Conservation (phyloP, 2,113 vertebrate species). For the Ageneiosus marmoratus region DNA sequence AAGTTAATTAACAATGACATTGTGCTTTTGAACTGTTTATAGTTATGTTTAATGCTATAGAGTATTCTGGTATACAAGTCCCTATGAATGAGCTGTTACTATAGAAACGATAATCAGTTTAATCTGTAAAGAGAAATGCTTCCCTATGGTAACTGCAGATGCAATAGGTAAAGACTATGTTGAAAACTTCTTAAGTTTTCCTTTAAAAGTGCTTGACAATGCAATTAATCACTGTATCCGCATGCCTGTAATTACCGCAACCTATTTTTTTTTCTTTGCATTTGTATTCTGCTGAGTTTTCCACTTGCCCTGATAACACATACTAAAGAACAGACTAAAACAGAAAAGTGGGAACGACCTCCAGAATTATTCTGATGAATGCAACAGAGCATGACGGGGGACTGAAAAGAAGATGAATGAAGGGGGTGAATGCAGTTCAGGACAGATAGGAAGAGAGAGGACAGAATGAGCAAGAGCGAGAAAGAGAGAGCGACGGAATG, state of each 20-base stretch:
- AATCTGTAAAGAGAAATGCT: background rate
- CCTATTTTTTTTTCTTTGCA: background rate
- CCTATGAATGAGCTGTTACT: background rate
- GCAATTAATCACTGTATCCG: background rate
- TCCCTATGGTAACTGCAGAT: no score
- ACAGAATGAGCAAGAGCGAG: conserved; percentile 35
- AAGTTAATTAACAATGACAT: background rate
- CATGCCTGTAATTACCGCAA: background rate
- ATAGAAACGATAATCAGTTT: background rate
- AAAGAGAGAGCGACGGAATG: conserved; percentile 14
- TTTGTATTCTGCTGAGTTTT: background rate
- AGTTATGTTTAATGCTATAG: background rate
- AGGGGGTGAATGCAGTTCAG: conserved; percentile 41
- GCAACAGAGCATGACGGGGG: conserved; percentile 25
- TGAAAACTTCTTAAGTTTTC: background rate
- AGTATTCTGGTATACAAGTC: background rate
- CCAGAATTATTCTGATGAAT: conserved; percentile 14
- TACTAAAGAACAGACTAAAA: conserved; percentile 18
- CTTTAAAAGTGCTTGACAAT: background rate
- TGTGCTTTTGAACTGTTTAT: background rate
- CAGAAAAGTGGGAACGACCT: conserved; percentile 1
- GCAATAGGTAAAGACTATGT: background rate
- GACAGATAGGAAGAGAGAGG: conserved; percentile 50
- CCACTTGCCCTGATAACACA: background rate
- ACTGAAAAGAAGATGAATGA: conserved; percentile 23